These are phyloP conservation scores for Lonchura striata DNA, from an alignment of 2,113 vertebrate genomes.

Conservation along the genomic window DNA sequence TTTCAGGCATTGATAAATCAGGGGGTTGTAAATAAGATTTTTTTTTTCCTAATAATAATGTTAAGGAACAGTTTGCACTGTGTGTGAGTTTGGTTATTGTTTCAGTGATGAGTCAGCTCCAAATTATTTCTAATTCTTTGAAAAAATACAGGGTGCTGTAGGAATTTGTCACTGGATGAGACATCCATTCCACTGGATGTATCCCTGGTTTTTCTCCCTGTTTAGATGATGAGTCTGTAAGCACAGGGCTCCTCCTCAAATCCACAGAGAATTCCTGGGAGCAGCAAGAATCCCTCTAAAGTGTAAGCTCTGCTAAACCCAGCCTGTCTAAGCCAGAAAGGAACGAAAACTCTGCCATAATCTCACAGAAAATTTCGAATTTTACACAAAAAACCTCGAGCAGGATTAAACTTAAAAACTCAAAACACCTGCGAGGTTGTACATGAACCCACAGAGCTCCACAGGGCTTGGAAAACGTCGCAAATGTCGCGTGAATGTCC, in stretches of 20 bases:
- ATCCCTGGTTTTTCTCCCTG: accelerated
- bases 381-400: accelerated
- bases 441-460: not conserved
- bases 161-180: not conserved
- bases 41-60: not conserved
- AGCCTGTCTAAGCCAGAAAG: not conserved
- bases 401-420: accelerated
- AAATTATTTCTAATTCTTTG: not conserved
- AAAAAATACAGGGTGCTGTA: not conserved
- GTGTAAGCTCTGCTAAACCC: not conserved
- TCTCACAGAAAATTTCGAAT: not conserved
- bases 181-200: not conserved
- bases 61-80: accelerated
- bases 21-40: accelerated
- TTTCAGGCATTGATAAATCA: accelerated
- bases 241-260: not conserved
- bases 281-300: not conserved
- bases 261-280: not conserved
- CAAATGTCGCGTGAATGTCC: not conserved
- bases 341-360: accelerated
- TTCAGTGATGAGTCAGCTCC: not conserved
- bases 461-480: accelerated
- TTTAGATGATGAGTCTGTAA: not conserved
- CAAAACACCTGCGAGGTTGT: not conserved
- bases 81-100: not conserved